Evolutionary conservation across 2,113 vertebrate species (phyloP).

Genomic region (Odontesthes bonariensis): DNA sequence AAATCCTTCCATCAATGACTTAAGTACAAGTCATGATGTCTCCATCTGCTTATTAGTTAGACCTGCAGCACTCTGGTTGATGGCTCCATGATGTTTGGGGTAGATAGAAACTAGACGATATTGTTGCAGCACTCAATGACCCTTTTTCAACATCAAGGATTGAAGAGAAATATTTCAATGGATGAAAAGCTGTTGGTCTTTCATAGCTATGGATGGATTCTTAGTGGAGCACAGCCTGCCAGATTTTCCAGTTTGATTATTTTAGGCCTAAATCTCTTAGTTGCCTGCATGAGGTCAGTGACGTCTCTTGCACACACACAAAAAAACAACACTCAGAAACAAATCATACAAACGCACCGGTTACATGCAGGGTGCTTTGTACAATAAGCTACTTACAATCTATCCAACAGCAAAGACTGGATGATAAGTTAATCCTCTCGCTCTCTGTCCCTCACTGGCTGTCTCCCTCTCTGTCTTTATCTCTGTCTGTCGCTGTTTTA

Average conservation of each 20-base stretch:
- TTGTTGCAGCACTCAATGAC: slow-evolving; percentile 13
- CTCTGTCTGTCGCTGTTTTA: slow-evolving; percentile 18
- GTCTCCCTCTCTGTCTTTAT: slow-evolving; percentile 15
- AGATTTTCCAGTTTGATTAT: slow-evolving; percentile 57
- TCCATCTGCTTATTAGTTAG: neutral
- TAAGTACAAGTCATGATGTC: no score
- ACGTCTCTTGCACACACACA: slow-evolving; percentile 47
- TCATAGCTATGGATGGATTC: slow-evolving; percentile 25
- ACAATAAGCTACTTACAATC: slow-evolving; percentile 83
- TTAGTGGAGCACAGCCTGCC: slow-evolving; percentile 25
- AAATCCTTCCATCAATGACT: neutral
- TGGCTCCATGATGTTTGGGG: neutral
- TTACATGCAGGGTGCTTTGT: slow-evolving; percentile 77
- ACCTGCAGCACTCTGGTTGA: neutral
- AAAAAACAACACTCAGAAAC: slow-evolving; percentile 60
- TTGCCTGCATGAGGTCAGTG: slow-evolving; percentile 60
- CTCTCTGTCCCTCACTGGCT: slow-evolving; percentile 40
- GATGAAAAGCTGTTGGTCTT: slow-evolving; percentile 32
- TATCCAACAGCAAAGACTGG: slow-evolving; percentile 80
- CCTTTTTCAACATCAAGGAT: slow-evolving; percentile 20
- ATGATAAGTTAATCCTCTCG: slow-evolving; percentile 78
- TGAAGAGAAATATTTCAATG: slow-evolving; percentile 22
- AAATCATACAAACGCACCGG: slow-evolving; percentile 70
- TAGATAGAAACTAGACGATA: slow-evolving; percentile 13
- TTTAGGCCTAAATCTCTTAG: slow-evolving; percentile 63